Base-by-base conservation (phyloP, 2,113 vertebrate genomes). In the Archocentrus centrarchus region DNA sequence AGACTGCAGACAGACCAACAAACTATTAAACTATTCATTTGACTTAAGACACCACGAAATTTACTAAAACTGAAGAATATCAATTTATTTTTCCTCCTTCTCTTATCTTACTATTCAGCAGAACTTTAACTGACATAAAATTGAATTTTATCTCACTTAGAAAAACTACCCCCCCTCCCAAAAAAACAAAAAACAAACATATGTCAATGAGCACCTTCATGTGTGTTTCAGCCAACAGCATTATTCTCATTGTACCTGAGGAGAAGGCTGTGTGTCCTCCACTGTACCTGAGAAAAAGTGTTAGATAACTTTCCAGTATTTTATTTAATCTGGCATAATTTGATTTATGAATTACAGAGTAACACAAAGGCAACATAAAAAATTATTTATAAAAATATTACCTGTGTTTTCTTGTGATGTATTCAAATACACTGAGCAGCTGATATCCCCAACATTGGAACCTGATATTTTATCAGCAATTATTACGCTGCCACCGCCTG, bases 291-390 rank as follows among this genome's bases (percentile, higher is more conserved):
- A 50, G 24, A 70, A 50, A 70, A 70, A 70, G 17, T 70, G 10
- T 27, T 27, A 50, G 44, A 24, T 50, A 2, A 50, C 9, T 70
- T 50, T 30, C 41, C 66, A 18, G 41, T 50, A 24, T 70, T 50
- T 50, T 50, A 1, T 70, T 70, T 0, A 50, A 30, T 50, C 66
- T 50, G 30, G 17, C 24, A 70, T 50, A 11, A 70, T 50, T 70
- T 50, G 17, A 70, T 70, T 70, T 30, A 50, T 70, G 66, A 77
- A 44, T 59, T 44, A 77, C 57, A 18, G 32, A 59, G 24, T 77
- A 13, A 59, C 3, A 79, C 3, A 22, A 55, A 37, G 27, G 15
- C 8, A 30, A 76, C 66, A 82, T 13, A 53, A 9, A 7, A 18
- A 58, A 53, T 50, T 15, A 24, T 5, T 3, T 30, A 1, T 66